Base-by-base conservation (phyloP, 2,113 vertebrate genomes). In the Pangasianodon hypophthalmus region DNA sequence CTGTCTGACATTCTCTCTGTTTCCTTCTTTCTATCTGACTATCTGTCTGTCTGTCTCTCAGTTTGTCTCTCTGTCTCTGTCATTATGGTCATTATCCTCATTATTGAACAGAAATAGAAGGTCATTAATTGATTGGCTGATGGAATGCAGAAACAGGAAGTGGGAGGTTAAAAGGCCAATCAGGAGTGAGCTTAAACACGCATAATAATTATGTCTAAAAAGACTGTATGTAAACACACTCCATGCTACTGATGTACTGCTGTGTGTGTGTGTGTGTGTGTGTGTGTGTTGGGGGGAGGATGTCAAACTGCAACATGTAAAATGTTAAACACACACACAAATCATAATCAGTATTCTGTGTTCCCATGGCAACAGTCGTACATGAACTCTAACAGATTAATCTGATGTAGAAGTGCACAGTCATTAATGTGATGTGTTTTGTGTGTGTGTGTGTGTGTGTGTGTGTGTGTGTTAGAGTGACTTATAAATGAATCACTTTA, bases 11-110 rank as follows among this genome's bases (percentile, higher is more conserved):
- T 46, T 73, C 2, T 73, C 2, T 69, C 29, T 69, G 3, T 9
- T 8, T 29, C 62, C n/a, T 1, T 71, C 16, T 73, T 3, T 67
- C 62, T 67, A 1, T 67, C 62, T n/a, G 1, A 10, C 29, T 29
- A 0, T 64, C 62, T 29, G 3, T 64, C 26, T 62, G 6, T 88
- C 81, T 67, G 5, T n/a, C 84, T 62, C 60, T 29, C 54, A 32
- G 4, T 64, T 46, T 71, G 13, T 37, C 46, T 86, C n/a, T 73
- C 5, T 73, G 46, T 86, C 10, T 52, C 46, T 11, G 0, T 88
- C 77, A 89, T 89, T 89, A 90, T 91, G 80, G 21, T 91, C 84
- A 89, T 91, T 91, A 91, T 69, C 87, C 86, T 90, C 48, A 85
- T 91, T 85, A 88, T 50, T 87, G 75, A 88, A 77, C 85, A 91